These are phyloP conservation scores for Ornithoptera priamus DNA, from an alignment of 2,888 invertebrate genomes.

Conservation along the genomic window DNA sequence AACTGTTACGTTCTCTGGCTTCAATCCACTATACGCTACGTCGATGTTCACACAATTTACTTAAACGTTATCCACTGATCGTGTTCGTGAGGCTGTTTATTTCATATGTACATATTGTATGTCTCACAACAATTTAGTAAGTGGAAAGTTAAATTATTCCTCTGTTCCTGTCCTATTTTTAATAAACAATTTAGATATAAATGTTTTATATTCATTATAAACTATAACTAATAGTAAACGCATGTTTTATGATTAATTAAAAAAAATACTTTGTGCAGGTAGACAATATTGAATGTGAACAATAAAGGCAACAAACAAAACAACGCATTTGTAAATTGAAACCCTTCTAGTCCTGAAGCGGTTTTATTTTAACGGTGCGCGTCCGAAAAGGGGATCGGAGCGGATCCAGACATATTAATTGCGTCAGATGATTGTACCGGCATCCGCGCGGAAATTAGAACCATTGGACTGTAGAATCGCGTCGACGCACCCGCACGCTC, in stretches of 20 bases:
- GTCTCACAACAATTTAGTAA: neutral
- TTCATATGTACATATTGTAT: slow-evolving; percentile 11
- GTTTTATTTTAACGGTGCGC: slow-evolving; percentile 31
- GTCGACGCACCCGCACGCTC: slow-evolving; percentile 19
- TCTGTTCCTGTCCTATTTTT: no score
- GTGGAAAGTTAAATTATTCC: no score
- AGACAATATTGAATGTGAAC: slow-evolving; percentile 3
- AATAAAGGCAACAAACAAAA: slow-evolving; percentile 17
- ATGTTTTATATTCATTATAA: neutral
- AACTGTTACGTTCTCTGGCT: slow-evolving; percentile 33
- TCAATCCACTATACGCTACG: slow-evolving; percentile 29
- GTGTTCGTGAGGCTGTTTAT: slow-evolving; percentile 13
- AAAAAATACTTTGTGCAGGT: neutral
- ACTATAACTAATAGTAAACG: neutral
- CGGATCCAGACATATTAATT: slow-evolving; percentile 58
- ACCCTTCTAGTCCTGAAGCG: slow-evolving; percentile 20
- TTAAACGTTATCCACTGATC: slow-evolving; percentile 20
- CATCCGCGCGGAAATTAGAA: slow-evolving; percentile 64
- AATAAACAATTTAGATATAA: neutral
- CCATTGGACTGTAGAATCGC: slow-evolving; percentile 43
- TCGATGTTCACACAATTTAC: slow-evolving; percentile 29
- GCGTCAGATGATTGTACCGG: slow-evolving; percentile 51
- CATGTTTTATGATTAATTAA: slow-evolving; percentile 1
- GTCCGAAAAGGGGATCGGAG: slow-evolving; percentile 41
- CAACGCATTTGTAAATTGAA: slow-evolving; percentile 30